phyloP scores from a whole-genome alignment of 2,113 vertebrate species.

The Hystrix brachyura region DNA sequence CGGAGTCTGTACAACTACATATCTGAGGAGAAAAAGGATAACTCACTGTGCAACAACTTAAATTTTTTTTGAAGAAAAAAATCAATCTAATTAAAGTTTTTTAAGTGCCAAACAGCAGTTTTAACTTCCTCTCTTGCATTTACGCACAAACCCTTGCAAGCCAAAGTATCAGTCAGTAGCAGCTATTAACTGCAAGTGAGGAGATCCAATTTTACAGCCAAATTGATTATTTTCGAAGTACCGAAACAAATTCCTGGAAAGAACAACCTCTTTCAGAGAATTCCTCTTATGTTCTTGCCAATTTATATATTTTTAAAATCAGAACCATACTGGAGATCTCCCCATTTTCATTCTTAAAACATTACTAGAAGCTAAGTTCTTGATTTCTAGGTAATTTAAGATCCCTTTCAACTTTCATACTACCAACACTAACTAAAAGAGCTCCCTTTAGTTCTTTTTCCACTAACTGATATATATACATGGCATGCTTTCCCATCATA shows the following conservation, averaged over 20 bases:
- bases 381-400: conserved; percentile 49
- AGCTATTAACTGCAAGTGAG: neutral
- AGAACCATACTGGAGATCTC: neutral
- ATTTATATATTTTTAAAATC: conserved; percentile 5
- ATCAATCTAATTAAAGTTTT: neutral
- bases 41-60: neutral
- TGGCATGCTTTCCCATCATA: neutral
- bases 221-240: conserved; percentile 51
- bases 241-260: conserved; percentile 38
- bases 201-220: conserved; percentile 22
- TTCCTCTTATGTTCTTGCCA: conserved; percentile 12
- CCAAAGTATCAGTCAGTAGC: neutral
- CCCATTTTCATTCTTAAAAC: conserved; percentile 65
- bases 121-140: conserved; percentile 25
- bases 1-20: neutral
- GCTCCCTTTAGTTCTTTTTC: conserved; percentile 36
- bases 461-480: neutral
- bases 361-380: conserved; percentile 54
- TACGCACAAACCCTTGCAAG: neutral
- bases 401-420: neutral
- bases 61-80: neutral
- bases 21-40: neutral
- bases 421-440: conserved; percentile 8
- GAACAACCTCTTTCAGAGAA: conserved; percentile 51
- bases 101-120: neutral